Evolutionary conservation across 2,113 vertebrate genomes (phyloP), one percentile per base, ranked within the genome.

Genomic region (Oxyruncus cristatus): DNA sequence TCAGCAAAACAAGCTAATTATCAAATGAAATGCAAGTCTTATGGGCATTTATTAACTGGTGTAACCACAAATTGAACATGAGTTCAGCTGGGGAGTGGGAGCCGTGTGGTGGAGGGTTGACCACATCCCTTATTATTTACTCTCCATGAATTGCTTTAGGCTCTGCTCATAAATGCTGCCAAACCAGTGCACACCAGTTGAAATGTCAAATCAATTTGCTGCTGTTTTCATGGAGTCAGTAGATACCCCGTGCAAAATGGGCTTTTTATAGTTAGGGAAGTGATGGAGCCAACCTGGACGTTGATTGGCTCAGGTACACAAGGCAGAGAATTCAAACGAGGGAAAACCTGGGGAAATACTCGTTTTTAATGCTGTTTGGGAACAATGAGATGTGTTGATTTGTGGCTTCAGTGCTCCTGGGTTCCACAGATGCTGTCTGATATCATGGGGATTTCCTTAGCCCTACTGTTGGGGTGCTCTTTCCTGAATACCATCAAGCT

Each of bases 201-300:
- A 89, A 91, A 89, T 77, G 89, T 91, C 95, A 94, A 66, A 90
- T 82, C 75, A 27, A 63, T 93, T 94, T 88, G 33, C 46, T 49
- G 58, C n/a, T 6, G 2, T 88, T 93, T 63, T 47, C 53, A 32
- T 58, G 35, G 52, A 53, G 71, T 16, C 1, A 6, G 42, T 75
- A 30, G 83, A 58, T 72, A 39, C 4, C 42, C 88, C 1, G 2
- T n/a, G 50, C 1, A 3, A 58, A 1, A 0, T 7, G 39, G 33
- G n/a, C 44, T 78, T 71, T 86, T 84, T 72, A 23, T 62, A 50
- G 65, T 50, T 14, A 11, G 37, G 46, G 56, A 42, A 35, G 42
- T 6, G 55, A 42, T 46, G 49, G 66, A 55, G 47, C 42, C 66
- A 80, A 37, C 71, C 28, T 68, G 50, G 59, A 4, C 0, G 0